Conservation (phyloP, 2,113 vertebrate genomes). For the Monopterus albus region DNA sequence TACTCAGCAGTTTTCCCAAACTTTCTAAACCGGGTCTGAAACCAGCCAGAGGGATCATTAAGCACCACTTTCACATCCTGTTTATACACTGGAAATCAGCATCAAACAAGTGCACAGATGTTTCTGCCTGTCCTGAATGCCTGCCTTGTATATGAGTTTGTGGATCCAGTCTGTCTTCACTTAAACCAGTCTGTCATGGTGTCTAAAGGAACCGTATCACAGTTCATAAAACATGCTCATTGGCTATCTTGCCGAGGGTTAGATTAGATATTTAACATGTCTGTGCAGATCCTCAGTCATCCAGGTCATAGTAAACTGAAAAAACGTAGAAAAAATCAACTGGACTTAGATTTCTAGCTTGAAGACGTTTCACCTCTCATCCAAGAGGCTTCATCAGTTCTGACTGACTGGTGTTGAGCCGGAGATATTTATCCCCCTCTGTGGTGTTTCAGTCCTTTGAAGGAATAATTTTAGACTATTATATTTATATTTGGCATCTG, state of each 20-base stretch:
- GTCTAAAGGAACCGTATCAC: neutral
- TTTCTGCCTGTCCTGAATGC: neutral
- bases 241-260: neutral
- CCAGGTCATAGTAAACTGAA: no score
- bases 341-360: no score
- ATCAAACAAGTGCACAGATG: slow-evolving; percentile 32
- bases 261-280: no score
- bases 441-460: no score
- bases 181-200: neutral
- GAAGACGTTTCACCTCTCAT: no score
- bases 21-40: neutral
- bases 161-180: neutral
- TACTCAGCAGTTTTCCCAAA: slow-evolving; percentile 3
- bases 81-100: slow-evolving; percentile 38
- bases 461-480: slow-evolving; percentile 24
- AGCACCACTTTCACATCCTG: slow-evolving; percentile 29
- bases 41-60: slow-evolving; percentile 31
- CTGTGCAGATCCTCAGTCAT: no score
- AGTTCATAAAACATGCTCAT: neutral
- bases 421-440: no score
- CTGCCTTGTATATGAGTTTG: neutral
- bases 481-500: neutral
- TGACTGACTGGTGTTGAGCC: no score
- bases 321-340: no score
- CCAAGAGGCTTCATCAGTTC: no score